These are phyloP conservation scores for Anaspis maculata DNA, from an alignment of 2,888 invertebrate genomes.

Conservation along the genomic window DNA sequence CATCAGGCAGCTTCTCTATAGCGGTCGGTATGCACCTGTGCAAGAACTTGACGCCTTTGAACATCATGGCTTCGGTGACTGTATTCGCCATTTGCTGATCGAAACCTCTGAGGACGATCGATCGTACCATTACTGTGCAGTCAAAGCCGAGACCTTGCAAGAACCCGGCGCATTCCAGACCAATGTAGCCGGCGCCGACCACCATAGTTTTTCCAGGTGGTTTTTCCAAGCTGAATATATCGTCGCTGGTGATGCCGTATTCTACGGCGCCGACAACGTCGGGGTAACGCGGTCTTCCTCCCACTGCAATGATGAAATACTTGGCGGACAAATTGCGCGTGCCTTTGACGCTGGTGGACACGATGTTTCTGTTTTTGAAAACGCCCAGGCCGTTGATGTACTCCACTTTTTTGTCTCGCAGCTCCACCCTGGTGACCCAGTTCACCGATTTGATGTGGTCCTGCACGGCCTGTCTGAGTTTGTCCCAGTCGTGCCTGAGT, in stretches of 20 bases:
- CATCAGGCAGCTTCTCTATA: conserved; percentile 61
- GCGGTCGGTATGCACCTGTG: conserved; percentile 60
- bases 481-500: conserved; percentile 67
- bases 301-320: conserved; percentile 81
- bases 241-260: conserved; percentile 85
- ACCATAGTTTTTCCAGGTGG: conserved; percentile 85
- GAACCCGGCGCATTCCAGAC: conserved; percentile 91
- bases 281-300: conserved; percentile 86
- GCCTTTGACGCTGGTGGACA: conserved; percentile 63
- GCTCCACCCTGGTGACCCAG: conserved; percentile 88
- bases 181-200: conserved; percentile 89
- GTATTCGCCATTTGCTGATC: conserved; percentile 90
- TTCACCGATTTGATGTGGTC: conserved; percentile 92
- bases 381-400: conserved; percentile 76
- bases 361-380: conserved; percentile 70
- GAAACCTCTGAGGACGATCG: conserved; percentile 80
- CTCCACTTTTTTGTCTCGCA: conserved; percentile 82
- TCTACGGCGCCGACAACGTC: conserved; percentile 81
- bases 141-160: conserved; percentile 79
- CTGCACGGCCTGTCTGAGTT: conserved; percentile 69
- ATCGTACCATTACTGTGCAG: conserved; percentile 81
- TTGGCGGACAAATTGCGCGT: conserved; percentile 64
- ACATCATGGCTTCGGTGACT: conserved; percentile 70
- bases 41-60: conserved; percentile 71
- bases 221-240: conserved; percentile 76